Conservation (phyloP, 2,888 invertebrate genomes). For the Villa cingulata region DNA sequence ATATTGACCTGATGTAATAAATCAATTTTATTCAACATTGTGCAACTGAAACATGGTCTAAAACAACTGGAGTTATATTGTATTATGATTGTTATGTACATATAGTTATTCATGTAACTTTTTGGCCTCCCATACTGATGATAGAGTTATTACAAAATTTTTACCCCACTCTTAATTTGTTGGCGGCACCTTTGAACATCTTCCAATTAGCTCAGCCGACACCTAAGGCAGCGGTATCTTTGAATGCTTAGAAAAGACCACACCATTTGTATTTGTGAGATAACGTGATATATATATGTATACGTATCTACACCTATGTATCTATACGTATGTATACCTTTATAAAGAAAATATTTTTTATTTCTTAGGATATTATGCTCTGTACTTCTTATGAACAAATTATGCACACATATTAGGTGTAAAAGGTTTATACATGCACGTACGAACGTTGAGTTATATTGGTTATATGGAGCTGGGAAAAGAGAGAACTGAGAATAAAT, state of each 20-base stretch:
- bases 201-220: conserved; percentile 26
- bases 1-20: background rate
- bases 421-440: no score
- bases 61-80: background rate
- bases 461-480: no score
- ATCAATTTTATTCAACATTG: background rate
- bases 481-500: background rate
- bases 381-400: no score
- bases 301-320: no score
- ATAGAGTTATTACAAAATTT: conserved; percentile 35
- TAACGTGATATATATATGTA: no score
- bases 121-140: conserved; percentile 34
- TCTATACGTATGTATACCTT: no score
- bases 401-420: no score
- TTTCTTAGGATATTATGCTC: no score
- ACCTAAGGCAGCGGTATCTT: conserved; percentile 24
- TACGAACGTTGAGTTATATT: no score
- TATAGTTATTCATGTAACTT: background rate
- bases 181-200: conserved; percentile 24
- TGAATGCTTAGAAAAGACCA: conserved; percentile 18
- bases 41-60: background rate
- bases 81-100: no score
- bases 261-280: conserved; percentile 1
- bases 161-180: conserved; percentile 22
- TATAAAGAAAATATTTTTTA: no score